Conservation (phyloP, 2,888 invertebrate genomes). For the Lutraria lutraria region DNA sequence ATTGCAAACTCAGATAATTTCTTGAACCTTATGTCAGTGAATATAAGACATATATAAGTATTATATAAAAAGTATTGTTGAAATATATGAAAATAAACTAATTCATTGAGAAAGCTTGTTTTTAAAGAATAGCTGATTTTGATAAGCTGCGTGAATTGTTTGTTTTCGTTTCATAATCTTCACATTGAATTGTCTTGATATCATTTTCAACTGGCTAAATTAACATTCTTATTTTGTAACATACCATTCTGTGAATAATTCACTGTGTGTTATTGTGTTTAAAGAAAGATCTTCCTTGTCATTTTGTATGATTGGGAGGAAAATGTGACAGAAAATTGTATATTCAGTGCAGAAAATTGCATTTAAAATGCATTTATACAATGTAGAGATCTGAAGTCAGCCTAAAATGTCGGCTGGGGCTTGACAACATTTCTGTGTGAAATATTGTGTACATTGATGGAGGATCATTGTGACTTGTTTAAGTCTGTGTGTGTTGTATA, state of each 20-base stretch:
- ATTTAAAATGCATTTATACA: slow-evolving; percentile 23
- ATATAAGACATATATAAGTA: no score
- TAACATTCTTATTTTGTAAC: neutral
- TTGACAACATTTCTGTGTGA: slow-evolving; percentile 17
- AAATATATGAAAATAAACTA: no score
- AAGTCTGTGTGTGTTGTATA: slow-evolving; percentile 30
- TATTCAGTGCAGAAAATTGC: neutral
- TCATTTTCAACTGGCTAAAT: no score
- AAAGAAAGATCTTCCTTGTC: neutral
- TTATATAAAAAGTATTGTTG: no score
- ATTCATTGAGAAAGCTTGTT: no score
- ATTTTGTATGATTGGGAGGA: neutral
- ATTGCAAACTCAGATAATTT: neutral
- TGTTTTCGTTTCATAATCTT: neutral
- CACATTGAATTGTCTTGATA: neutral
- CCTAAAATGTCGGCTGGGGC: neutral
- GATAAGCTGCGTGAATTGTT: neutral
- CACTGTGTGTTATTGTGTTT: neutral
- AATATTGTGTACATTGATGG: slow-evolving; percentile 27
- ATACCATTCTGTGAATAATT: neutral
- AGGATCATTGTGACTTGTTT: neutral
- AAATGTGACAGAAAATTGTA: neutral
- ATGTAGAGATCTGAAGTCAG: neutral
- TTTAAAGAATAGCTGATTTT: neutral
- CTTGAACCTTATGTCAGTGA: no score